phyloP scores from a whole-genome alignment of 2,888 invertebrate species.

The Cerceris ruficornis region DNA sequence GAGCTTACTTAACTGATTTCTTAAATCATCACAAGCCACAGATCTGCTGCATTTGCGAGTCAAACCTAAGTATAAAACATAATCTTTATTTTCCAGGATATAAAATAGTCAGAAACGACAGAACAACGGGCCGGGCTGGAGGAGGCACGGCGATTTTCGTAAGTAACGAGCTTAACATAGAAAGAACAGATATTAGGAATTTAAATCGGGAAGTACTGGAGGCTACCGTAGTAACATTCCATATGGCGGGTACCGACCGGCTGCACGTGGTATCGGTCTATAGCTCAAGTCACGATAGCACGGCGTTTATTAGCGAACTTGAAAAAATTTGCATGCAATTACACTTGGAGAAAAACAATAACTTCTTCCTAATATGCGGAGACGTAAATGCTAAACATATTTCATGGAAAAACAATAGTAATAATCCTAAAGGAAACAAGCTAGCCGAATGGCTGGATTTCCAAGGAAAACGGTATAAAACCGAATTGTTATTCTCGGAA shows the following conservation, averaged over 20 bases:
- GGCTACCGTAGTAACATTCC: too few relatives aligned
- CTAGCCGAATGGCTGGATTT: slow-evolving; percentile 14
- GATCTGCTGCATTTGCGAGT: too few relatives aligned
- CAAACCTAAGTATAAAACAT: background rate
- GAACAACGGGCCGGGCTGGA: background rate
- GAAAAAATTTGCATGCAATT: background rate
- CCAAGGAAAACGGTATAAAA: slow-evolving; percentile 3
- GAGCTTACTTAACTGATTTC: too few relatives aligned
- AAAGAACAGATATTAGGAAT: background rate
- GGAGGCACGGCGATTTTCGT: background rate
- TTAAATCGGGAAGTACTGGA: too few relatives aligned
- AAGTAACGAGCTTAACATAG: background rate
- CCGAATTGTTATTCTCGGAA: slow-evolving; percentile 3
- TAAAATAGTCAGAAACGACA: background rate
- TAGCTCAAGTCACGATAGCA: background rate
- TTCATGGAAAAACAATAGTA: background rate
- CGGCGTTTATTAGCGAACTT: background rate
- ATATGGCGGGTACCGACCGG: too few relatives aligned
- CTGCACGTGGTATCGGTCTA: background rate
- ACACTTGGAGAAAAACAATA: background rate
- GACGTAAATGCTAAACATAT: slow-evolving; percentile 40
- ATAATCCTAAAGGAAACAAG: slow-evolving; percentile 2
- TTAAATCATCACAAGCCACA: too few relatives aligned
- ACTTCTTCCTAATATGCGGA: slow-evolving; percentile 39
- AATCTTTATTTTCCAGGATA: background rate